Evolutionary conservation across 2,113 vertebrate genomes (phyloP).

Genomic region (Petrocephalus zakoni): DNA sequence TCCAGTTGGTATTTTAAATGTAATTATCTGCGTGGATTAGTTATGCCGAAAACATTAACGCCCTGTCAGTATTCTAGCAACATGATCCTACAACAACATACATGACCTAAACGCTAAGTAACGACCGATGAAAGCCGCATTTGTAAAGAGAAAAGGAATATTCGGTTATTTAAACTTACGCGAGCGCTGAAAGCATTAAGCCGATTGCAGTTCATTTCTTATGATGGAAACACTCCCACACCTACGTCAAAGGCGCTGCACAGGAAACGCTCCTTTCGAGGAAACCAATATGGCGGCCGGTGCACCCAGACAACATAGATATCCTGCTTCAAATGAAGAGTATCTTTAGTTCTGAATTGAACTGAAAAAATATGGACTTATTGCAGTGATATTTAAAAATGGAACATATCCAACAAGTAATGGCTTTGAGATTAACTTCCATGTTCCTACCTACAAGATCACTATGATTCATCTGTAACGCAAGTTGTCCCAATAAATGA

Average conservation of each 20-base stretch:
- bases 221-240: not conserved
- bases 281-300: not conserved
- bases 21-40: not conserved
- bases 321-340: not conserved
- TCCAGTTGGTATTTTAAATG: not conserved
- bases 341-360: not conserved
- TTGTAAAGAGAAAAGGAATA: not conserved
- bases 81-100: not conserved
- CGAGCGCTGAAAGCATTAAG: not conserved
- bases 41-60: not conserved
- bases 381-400: not conserved
- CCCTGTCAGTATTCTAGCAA: not conserved
- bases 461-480: not conserved
- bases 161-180: slow-evolving; percentile 3
- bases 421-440: not conserved
- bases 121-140: not conserved
- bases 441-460: not conserved
- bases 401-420: not conserved
- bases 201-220: slow-evolving; percentile 6
- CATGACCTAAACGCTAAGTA: not conserved
- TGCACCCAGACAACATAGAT: not conserved
- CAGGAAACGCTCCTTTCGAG: not conserved
- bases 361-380: not conserved
- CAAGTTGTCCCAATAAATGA: not conserved
- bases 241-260: not conserved